phyloP scores from a whole-genome alignment of 2,888 invertebrate species.

The Drosophila neutralis region DNA sequence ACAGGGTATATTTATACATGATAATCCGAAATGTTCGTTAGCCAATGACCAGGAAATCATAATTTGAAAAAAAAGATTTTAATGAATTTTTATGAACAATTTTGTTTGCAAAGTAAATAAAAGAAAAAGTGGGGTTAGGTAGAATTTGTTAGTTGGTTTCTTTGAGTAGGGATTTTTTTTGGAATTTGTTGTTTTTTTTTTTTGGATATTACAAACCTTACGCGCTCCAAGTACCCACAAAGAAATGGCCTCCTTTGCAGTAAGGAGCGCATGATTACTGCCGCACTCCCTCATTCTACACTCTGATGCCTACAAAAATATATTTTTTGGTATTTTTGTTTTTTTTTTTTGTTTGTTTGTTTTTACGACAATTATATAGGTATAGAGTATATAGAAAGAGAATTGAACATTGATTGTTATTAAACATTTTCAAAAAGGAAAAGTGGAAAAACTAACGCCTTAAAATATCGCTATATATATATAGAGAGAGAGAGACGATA shows the following conservation, averaged over 20 bases:
- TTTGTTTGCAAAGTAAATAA: constrained; percentile 44
- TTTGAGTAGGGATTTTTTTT: constrained; percentile 18
- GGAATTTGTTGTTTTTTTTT: constrained; percentile 34
- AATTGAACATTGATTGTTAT: constrained; percentile 19
- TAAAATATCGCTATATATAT: background rate
- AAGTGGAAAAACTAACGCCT: constrained; percentile 9
- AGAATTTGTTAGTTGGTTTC: constrained; percentile 26
- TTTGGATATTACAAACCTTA: constrained; percentile 88
- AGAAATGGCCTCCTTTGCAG: constrained; percentile 97
- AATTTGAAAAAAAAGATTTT: constrained; percentile 8
- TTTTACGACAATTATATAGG: constrained; percentile 62
- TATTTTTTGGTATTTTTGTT: constrained; percentile 53
- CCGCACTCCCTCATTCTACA: constrained; percentile 85
- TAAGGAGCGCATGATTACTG: constrained; percentile 93
- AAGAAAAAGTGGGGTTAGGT: constrained; percentile 30
- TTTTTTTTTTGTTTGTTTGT: constrained; percentile 12
- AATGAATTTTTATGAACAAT: constrained; percentile 16
- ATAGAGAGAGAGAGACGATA: background rate
- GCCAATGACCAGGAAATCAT: constrained; percentile 52
- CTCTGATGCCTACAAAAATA: constrained; percentile 85
- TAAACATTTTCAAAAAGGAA: constrained; percentile 35
- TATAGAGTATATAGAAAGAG: constrained; percentile 25
- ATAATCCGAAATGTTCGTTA: constrained; percentile 45
- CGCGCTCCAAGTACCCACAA: constrained; percentile 97
- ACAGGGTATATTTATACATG: constrained; percentile 24